A percentile compares a stretch with the other conserved stretches of the same genome.
Conservation (phyloP, 2,888 invertebrate genomes). For the Buathra laborator region DNA sequence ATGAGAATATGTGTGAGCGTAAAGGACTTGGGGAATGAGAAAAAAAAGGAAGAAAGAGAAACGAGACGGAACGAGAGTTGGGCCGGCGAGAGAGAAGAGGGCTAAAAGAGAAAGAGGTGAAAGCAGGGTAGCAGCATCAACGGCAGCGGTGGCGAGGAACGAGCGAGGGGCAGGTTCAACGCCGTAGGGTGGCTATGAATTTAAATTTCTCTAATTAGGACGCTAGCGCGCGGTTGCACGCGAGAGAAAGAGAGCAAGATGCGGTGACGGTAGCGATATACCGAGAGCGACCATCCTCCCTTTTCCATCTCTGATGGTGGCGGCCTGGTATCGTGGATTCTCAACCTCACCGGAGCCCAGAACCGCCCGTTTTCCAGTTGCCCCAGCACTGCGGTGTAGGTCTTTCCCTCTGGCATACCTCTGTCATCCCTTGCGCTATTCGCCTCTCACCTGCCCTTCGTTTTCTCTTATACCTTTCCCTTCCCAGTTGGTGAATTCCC, state of each 20-base stretch:
- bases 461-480: constrained; percentile 11
- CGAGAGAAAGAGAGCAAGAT: constrained; percentile 35
- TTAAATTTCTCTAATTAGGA: constrained; percentile 85
- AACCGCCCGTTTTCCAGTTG: constrained; percentile 40
- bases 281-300: constrained; percentile 63
- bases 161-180: constrained; percentile 73
- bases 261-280: constrained; percentile 63
- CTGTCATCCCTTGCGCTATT: constrained; percentile 64
- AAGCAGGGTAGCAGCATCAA: constrained; percentile 55
- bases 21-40: constrained; percentile 37
- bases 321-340: constrained; percentile 71
- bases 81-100: constrained; percentile 27
- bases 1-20: constrained; percentile 42
- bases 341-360: constrained; percentile 69
- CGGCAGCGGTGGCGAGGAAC: constrained; percentile 48
- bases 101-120: constrained; percentile 57
- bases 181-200: constrained; percentile 83
- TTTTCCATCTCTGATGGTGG: constrained; percentile 68
- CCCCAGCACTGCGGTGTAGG: constrained; percentile 32
- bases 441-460: constrained; percentile 55
- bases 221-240: constrained; percentile 75
- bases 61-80: constrained; percentile 65
- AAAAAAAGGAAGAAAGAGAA: constrained; percentile 66
- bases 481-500: background rate
- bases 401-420: constrained; percentile 8